These are phyloP conservation scores for Amblyraja radiata DNA, from an alignment of 2,797 vertebrate genomes.

Conservation along the genomic window DNA sequence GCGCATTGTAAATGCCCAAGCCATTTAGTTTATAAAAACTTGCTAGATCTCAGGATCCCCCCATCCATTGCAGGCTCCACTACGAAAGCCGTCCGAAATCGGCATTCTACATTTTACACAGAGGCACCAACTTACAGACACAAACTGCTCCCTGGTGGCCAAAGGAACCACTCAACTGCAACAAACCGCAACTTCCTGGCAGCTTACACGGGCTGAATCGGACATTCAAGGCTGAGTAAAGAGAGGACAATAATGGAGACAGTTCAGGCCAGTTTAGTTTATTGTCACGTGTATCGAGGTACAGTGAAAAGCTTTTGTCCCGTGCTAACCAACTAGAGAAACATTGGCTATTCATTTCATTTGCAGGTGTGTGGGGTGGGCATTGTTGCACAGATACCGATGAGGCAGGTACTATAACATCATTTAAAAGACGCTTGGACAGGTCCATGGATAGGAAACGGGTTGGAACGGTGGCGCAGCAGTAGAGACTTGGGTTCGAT, in stretches of 20 bases:
- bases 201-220: background rate
- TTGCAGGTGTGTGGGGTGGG: too few relatives aligned
- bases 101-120: background rate
- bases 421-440: too few relatives aligned
- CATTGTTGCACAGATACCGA: too few relatives aligned
- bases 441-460: too few relatives aligned
- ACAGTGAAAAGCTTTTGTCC: too few relatives aligned
- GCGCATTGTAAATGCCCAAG: background rate
- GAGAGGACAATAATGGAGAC: too few relatives aligned
- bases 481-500: too few relatives aligned
- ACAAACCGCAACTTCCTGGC: background rate
- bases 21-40: background rate
- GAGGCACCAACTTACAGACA: background rate
- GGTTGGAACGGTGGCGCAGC: too few relatives aligned
- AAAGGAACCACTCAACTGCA: background rate
- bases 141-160: conserved; percentile 17
- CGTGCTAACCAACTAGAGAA: background rate
- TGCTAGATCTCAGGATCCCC: background rate
- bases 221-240: background rate
- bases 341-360: background rate
- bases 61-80: background rate
- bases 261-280: background rate
- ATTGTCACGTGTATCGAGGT: too few relatives aligned
- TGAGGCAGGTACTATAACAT: too few relatives aligned
- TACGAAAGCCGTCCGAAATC: background rate